A percentile compares a stretch with the other conserved stretches of the same genome.
phyloP scores from a whole-genome alignment of 2,888 invertebrate species.

The Torymus texanus region DNA sequence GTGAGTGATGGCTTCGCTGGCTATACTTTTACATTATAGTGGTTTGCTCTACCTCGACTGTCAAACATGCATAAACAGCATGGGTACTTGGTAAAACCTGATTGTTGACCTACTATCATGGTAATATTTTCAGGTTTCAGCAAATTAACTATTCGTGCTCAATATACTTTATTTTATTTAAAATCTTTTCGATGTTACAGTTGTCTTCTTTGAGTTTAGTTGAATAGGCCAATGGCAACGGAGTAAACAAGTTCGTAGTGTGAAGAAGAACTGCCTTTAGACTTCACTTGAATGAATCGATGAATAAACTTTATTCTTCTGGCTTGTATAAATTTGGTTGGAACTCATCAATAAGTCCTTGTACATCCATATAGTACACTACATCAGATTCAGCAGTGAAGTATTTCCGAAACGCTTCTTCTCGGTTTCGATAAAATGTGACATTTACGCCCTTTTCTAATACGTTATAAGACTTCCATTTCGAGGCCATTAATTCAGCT shows the following conservation, averaged over 20 bases:
- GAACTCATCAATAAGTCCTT: background rate
- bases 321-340: conserved; percentile 1
- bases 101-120: conserved; percentile 1
- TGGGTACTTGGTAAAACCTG: conserved; percentile 7
- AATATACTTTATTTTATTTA: conserved; percentile 6
- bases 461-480: too few relatives aligned
- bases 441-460: conserved; percentile 2
- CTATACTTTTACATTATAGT: background rate
- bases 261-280: background rate
- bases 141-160: conserved; percentile 4
- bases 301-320: background rate
- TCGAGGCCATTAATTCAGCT: background rate
- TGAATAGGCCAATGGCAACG: background rate
- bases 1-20: too few relatives aligned
- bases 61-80: conserved; percentile 3
- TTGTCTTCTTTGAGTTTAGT: background rate
- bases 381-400: background rate
- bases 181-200: background rate
- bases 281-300: background rate
- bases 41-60: background rate
- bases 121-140: background rate
- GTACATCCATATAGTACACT: background rate
- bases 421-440: background rate
- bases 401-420: background rate
- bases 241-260: background rate